Evolutionary conservation across 2,113 vertebrate genomes (phyloP).

Genomic region (Thamnaconus septentrionalis): DNA sequence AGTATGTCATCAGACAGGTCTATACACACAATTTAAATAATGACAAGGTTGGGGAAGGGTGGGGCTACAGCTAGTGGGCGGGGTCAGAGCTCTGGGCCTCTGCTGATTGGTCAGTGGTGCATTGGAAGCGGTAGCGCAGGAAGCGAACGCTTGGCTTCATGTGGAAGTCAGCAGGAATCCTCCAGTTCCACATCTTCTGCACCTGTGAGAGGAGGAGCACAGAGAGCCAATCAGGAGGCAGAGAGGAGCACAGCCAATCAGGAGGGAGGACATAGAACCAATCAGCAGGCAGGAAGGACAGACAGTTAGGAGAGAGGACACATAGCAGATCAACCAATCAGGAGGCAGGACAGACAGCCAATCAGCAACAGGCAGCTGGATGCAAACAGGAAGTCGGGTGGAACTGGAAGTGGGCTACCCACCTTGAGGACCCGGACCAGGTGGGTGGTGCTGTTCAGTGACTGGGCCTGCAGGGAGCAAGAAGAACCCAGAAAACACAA

Average conservation of each 20-base stretch:
- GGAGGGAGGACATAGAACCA: too few relatives aligned
- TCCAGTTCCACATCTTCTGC: constrained; percentile 84
- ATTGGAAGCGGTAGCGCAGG: constrained; percentile 76
- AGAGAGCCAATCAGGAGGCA: too few relatives aligned
- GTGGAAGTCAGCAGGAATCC: constrained; percentile 83
- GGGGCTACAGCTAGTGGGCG: constrained; percentile 56
- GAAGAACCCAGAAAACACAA: constrained; percentile 74
- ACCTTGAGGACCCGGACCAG: constrained; percentile 84
- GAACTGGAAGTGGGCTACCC: constrained; percentile 15
- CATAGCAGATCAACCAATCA: too few relatives aligned
- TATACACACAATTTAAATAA: constrained; percentile 64
- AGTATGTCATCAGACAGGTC: constrained; percentile 32
- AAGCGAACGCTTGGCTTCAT: constrained; percentile 75
- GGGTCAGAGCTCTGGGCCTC: constrained; percentile 57
- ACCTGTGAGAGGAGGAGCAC: constrained; percentile 55
- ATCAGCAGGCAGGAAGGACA: too few relatives aligned
- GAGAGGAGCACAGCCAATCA: too few relatives aligned
- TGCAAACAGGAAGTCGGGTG: background rate
- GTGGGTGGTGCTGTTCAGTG: constrained; percentile 80
- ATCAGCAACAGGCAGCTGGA: background rate
- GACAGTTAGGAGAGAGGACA: too few relatives aligned
- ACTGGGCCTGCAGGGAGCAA: constrained; percentile 78
- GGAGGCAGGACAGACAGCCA: too few relatives aligned
- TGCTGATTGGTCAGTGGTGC: constrained; percentile 64
- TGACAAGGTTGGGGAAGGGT: constrained; percentile 6